Conservation (phyloP, 2,888 invertebrate species). For the Drepana falcataria region DNA sequence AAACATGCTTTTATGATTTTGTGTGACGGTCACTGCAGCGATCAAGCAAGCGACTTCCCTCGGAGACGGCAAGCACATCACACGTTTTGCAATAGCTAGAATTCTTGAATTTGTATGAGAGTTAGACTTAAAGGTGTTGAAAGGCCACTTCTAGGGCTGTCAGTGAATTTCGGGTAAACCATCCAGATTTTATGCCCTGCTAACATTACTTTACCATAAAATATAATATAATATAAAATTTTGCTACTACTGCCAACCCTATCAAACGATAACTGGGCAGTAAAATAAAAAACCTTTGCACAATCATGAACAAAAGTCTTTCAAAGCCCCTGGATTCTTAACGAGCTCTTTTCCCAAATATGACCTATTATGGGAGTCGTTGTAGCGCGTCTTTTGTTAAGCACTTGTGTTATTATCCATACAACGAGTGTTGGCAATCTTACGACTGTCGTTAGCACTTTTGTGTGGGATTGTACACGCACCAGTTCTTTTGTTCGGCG, state of each 20-base stretch:
- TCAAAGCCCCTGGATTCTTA: conserved; percentile 15
- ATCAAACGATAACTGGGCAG: neutral
- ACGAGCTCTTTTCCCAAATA: conserved; percentile 9
- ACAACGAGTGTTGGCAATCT: conserved; percentile 4
- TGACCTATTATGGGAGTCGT: conserved; percentile 13
- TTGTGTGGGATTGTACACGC: conserved; percentile 25
- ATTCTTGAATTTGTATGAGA: too few relatives aligned
- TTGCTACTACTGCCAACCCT: neutral
- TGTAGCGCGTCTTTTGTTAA: conserved; percentile 7
- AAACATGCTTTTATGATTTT: too few relatives aligned
- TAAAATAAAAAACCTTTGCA: conserved; percentile 14
- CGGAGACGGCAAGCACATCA: too few relatives aligned
- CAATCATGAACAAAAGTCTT: conserved; percentile 29
- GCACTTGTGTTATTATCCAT: conserved; percentile 6
- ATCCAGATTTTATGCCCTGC: too few relatives aligned
- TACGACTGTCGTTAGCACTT: conserved; percentile 7
- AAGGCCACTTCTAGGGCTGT: too few relatives aligned
- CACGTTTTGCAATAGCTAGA: too few relatives aligned
- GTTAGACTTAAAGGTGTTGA: too few relatives aligned
- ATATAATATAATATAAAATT: too few relatives aligned
- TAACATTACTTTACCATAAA: too few relatives aligned
- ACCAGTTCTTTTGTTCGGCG: conserved; percentile 10
- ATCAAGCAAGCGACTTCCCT: too few relatives aligned
- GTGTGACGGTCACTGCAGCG: too few relatives aligned
- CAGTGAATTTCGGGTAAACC: too few relatives aligned